These are phyloP conservation scores for Leptonema lineaticorne DNA, from an alignment of 1,140 invertebrate genomes.

Conservation along the genomic window DNA sequence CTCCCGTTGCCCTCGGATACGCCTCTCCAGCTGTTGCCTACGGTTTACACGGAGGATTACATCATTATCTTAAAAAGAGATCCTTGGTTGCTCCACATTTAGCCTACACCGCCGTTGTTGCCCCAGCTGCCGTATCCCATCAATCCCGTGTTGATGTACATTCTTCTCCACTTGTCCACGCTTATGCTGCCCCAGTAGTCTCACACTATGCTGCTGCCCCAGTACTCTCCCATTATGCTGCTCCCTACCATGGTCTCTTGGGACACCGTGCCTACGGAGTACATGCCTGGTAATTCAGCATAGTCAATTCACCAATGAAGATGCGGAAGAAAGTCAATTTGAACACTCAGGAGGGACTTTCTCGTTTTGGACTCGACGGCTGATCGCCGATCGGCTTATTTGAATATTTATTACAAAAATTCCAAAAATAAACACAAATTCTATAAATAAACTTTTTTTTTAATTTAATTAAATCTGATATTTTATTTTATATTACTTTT, in stretches of 20 bases:
- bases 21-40: conserved; percentile 49
- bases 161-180: conserved; percentile 22
- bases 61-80: conserved; percentile 47
- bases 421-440: background rate
- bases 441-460: background rate
- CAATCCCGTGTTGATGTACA: conserved; percentile 40
- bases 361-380: conserved; percentile 26
- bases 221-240: conserved; percentile 23
- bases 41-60: conserved; percentile 49
- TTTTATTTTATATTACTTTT: background rate
- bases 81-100: conserved; percentile 44
- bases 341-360: conserved; percentile 16
- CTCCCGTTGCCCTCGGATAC: conserved; percentile 39
- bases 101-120: conserved; percentile 47
- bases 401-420: background rate
- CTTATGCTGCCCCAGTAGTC: conserved; percentile 30
- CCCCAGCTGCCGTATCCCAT: conserved; percentile 38
- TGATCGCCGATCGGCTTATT: conserved; percentile 29
- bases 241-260: conserved; percentile 24
- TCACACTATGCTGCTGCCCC: conserved; percentile 33
- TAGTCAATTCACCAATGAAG: background rate
- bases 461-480: background rate
- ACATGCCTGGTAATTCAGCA: conserved; percentile 35
- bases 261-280: conserved; percentile 23
- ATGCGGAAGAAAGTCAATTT: conserved; percentile 20